phyloP scores from a whole-genome alignment of 92 coral and sea anemone genomes.

The Parazoanthus atlanticus region DNA sequence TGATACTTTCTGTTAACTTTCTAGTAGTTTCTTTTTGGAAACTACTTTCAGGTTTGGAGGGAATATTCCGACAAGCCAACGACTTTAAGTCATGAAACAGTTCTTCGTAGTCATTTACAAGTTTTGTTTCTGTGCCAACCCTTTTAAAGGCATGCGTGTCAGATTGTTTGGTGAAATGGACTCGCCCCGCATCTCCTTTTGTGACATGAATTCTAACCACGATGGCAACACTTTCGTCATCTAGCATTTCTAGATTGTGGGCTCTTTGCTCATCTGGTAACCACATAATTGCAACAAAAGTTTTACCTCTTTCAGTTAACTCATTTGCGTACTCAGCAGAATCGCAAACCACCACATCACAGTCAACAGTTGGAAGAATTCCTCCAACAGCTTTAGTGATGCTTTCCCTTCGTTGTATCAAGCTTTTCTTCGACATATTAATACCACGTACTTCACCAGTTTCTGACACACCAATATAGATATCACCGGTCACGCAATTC shows the following conservation, averaged over 20 bases:
- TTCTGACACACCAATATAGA: conserved; percentile 63
- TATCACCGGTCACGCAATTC: conserved; percentile 69
- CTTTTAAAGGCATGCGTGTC: conserved; percentile 72
- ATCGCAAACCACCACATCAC: conserved; percentile 54
- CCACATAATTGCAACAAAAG: conserved; percentile 74
- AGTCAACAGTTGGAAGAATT: conserved; percentile 61
- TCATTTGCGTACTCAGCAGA: conserved; percentile 54
- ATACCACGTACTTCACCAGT: conserved; percentile 57
- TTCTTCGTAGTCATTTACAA: conserved; percentile 61
- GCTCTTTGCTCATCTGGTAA: conserved; percentile 10
- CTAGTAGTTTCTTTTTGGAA: conserved; percentile 37
- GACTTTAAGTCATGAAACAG: conserved; percentile 71
- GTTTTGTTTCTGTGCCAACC: conserved; percentile 73
- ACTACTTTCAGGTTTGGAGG: conserved; percentile 40
- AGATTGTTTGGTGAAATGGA: conserved; percentile 57
- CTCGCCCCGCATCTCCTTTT: conserved; percentile 58
- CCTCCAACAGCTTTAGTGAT: conserved; percentile 56
- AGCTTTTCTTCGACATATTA: conserved; percentile 21
- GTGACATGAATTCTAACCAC: conserved; percentile 66
- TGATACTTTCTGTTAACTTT: conserved; percentile 28
- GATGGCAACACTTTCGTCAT: conserved; percentile 36
- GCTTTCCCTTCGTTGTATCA: conserved; percentile 64
- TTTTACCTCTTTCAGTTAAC: conserved; percentile 38
- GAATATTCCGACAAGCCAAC: conserved; percentile 66
- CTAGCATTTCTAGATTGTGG: conserved; percentile 1